A percentile compares a stretch with the other conserved stretches of the same genome.
Evolutionary conservation across 2,113 vertebrate genomes (phyloP).

Genomic region (Oncorhynchus masou): DNA sequence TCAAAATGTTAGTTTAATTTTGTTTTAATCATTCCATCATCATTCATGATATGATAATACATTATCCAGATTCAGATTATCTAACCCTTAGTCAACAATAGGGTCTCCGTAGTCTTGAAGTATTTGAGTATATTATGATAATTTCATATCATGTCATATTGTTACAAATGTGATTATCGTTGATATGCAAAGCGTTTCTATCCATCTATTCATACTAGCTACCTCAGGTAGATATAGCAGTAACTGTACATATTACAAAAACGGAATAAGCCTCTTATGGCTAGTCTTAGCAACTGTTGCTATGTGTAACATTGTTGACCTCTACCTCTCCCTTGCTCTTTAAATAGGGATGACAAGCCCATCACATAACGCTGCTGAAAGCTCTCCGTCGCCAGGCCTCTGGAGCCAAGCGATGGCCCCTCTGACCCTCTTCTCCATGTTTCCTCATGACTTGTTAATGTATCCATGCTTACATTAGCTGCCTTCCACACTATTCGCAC

Average conservation of each 20-base stretch:
- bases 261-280: conserved; percentile 44
- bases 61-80: conserved; percentile 27
- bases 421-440: conserved; percentile 74
- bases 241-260: conserved; percentile 44
- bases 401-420: conserved; percentile 51
- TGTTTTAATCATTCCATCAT: conserved; percentile 25
- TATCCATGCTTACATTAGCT: conserved; percentile 76
- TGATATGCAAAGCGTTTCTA: conserved; percentile 54
- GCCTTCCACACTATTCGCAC: conserved; percentile 77
- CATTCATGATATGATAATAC: conserved; percentile 29
- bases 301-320: conserved; percentile 73
- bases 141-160: conserved; percentile 1
- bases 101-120: conserved; percentile 42
- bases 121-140: neutral
- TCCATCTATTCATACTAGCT: conserved; percentile 37
- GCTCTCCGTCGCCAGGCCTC: conserved; percentile 65
- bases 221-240: conserved; percentile 39
- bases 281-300: conserved; percentile 78
- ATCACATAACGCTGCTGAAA: conserved; percentile 63
- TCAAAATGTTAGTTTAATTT: conserved; percentile 41
- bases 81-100: conserved; percentile 37
- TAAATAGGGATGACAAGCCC: conserved; percentile 72
- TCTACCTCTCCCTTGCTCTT: conserved; percentile 67
- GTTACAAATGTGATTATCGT: conserved; percentile 50
- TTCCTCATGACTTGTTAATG: conserved; percentile 84